Evolutionary conservation across 1,140 invertebrate species (phyloP).

Genomic region (Yoshiicerus persimilis): DNA sequence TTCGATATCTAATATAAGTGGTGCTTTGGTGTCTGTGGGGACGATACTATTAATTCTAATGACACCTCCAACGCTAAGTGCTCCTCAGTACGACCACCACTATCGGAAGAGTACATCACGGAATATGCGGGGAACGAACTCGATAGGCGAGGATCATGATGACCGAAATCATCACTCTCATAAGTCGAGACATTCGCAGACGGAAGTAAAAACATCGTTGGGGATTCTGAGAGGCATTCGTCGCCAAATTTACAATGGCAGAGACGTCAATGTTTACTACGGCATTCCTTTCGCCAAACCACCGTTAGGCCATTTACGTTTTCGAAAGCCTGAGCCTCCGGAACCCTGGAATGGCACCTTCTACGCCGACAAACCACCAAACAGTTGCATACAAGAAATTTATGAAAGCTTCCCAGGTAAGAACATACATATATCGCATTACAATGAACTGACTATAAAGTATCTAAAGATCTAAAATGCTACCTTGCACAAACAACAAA

Average conservation of each 20-base stretch:
- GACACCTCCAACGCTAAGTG: not conserved
- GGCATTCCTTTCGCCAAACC: conserved; percentile 95
- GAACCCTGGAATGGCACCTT: conserved; percentile 79
- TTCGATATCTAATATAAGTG: not conserved
- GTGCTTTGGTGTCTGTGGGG: not conserved
- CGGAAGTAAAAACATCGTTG: conserved; percentile 52
- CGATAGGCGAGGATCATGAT: not conserved
- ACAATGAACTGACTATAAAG: too few species aligned
- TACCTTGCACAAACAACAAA: too few species aligned
- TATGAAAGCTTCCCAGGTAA: conserved; percentile 76
- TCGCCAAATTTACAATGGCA: conserved; percentile 71
- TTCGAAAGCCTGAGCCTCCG: conserved; percentile 78
- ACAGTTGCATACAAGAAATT: conserved; percentile 74
- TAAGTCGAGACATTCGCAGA: conserved; percentile 23
- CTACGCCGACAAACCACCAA: conserved; percentile 64
- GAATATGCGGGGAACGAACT: not conserved
- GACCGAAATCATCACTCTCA: not conserved
- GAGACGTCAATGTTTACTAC: conserved; percentile 84
- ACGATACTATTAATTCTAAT: not conserved
- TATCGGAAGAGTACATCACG: conserved; percentile 16
- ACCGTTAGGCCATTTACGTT: conserved; percentile 79
- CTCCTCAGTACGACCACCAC: conserved; percentile 10
- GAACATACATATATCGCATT: not conserved
- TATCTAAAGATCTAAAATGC: too few species aligned
- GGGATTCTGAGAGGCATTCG: conserved; percentile 75